Evolutionary conservation across 2,113 vertebrate species (phyloP), one percentile per base, ranked within the genome.

Genomic region (Mionectes macconnelli): DNA sequence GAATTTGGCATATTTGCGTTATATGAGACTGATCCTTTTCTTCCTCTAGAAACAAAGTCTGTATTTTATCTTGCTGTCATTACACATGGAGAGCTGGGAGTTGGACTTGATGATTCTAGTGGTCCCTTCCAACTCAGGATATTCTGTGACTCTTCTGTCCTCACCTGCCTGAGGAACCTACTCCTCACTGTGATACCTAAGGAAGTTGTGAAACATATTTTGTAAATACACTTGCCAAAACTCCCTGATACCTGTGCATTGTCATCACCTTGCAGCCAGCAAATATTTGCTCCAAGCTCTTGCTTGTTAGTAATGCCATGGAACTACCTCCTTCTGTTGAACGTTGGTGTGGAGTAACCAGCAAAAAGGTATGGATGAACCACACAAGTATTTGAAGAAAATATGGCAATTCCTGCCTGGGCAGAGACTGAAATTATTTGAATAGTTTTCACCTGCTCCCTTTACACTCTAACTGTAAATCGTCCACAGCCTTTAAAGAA

Each of bases 261-360:
- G 15, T 25, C 39, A 53, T 15, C 67, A 83, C 14, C 14, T 77
- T 37, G 25, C 8, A 60, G 45, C 31, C 50, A 69, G 35, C 18
- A 84, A 52, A 28, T 19, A 37, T 13, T 40, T 87, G 9, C 20
- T 84, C n/a, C 0, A 1, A 35, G 33, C 23, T 52, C 25, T 78
- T 1, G 0, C 17, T 76, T 9, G 4, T 56, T 42, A 47, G 9
- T 22, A 25, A 5, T 59, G 49, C 7, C 23, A 28, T 25, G 52
- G 31, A 89, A 53, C 60, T 50, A 27, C 69, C 23, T 78, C 56
- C 25, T 90, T 12, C 67, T 84, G 39, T 35, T 59, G 16, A n/a
- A 22, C 22, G 8, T 33, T 60, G 66, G 11, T 11, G 4, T 35
- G 37, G 33, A 79, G 21, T 5, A 19, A 47, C 27, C 28, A 62